phyloP scores from a whole-genome alignment of 2,113 vertebrate genomes.

The Bungarus multicinctus region DNA sequence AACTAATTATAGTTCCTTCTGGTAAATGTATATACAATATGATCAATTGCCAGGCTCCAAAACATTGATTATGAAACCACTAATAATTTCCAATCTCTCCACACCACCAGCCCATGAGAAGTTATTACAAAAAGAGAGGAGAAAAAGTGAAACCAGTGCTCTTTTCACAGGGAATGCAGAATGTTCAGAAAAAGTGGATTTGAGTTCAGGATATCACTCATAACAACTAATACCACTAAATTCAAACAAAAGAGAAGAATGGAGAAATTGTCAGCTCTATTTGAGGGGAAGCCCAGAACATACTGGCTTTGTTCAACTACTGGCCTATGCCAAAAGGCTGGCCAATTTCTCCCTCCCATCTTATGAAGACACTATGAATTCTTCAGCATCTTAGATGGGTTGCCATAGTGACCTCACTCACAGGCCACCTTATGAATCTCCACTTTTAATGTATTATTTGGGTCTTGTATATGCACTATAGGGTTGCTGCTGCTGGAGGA shows the following conservation, averaged over 20 bases:
- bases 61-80: background rate
- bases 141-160: background rate
- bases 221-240: background rate
- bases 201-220: background rate
- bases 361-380: background rate
- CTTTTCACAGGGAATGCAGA: background rate
- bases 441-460: background rate
- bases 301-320: background rate
- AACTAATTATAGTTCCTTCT: background rate
- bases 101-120: background rate
- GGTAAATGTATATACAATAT: background rate
- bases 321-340: background rate
- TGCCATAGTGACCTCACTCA: background rate
- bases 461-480: background rate
- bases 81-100: background rate
- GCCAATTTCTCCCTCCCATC: background rate
- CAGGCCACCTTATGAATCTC: background rate
- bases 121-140: background rate
- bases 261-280: background rate
- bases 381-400: background rate
- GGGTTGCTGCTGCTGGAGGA: background rate
- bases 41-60: background rate
- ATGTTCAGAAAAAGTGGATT: background rate
- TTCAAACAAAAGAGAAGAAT: background rate
- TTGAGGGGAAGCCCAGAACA: background rate